Evolutionary conservation across 2,888 invertebrate genomes (phyloP), one percentile per base, ranked within the genome.

Genomic region (Caenorhabditis sp.): DNA sequence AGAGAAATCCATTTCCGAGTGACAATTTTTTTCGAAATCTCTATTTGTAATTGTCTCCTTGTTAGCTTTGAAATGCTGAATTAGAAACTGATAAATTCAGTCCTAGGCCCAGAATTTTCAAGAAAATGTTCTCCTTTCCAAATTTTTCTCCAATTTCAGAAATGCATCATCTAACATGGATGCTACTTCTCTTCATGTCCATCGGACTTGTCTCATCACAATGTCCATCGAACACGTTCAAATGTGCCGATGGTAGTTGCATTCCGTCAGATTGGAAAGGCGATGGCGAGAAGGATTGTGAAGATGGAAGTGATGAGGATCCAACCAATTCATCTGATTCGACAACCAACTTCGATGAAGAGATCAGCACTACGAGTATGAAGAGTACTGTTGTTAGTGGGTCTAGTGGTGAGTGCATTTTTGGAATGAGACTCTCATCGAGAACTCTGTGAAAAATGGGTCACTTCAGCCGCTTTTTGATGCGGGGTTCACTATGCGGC

Each of bases 271-370:
- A 84, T 66, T 86, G 85, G 85, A 79, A 70, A 2, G 84, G 83
- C 27, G 86, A 86, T 64, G 85, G 85, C 19, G 86, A 86, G 65
- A 71, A 76, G 24, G 86, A 86, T 64, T 86, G 86, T 63, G 83
- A 83, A 54, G 84, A 85, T 63, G 80, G 82, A 27, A 77, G 77
- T 8, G 84, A 80, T 58, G 79, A 80, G 58, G 61, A 51, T 12
- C 55, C n/a, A 6, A 62, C 61, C 1, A 57, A 57, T 8, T 31
- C 53, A 19, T 14, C 61, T 1, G 59, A 57, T 8, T 31, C 53
- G 17, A 17, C 62, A 3, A 58, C 68, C n/a, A 61, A 36, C 21
- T 73, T 73, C 37, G 73, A 73, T 57, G 73, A 73, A 27, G 57
- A 69, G 61, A 62, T 67, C 19, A 62, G 21, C 24, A 63, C 67